Conservation (phyloP, 64 coral and sea anemone genomes). For the Stylophora pistillata region DNA sequence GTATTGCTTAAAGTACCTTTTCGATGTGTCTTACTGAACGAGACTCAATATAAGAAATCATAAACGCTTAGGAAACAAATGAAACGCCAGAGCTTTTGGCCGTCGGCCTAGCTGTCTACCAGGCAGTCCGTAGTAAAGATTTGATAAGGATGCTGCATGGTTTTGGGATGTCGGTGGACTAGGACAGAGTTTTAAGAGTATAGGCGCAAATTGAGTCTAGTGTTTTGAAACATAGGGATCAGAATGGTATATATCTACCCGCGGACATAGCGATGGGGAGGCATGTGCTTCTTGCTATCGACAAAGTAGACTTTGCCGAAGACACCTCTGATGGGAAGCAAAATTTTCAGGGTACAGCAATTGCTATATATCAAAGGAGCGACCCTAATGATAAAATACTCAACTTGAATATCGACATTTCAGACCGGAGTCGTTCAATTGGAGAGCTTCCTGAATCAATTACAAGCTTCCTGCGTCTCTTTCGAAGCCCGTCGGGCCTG, state of each 20-base stretch:
- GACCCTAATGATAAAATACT: neutral
- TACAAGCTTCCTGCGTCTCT: neutral
- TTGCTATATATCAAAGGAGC: slow-evolving; percentile 7
- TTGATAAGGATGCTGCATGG: slow-evolving; percentile 63
- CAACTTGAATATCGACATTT: neutral
- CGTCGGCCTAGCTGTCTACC: slow-evolving; percentile 38
- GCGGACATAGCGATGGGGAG: neutral
- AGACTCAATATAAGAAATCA: slow-evolving; percentile 1
- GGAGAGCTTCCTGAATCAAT: slow-evolving; percentile 57
- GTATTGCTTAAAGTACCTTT: slow-evolving; percentile 4
- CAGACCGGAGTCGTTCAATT: slow-evolving; percentile 8
- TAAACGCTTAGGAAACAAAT: neutral
- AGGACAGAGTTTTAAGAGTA: slow-evolving; percentile 37
- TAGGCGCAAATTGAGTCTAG: slow-evolving; percentile 18
- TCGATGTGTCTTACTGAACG: slow-evolving; percentile 4
- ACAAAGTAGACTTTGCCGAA: slow-evolving; percentile 28
- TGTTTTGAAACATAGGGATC: slow-evolving; percentile 12
- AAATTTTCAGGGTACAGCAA: slow-evolving; percentile 20
- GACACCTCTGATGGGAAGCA: slow-evolving; percentile 16
- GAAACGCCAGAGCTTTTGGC: slow-evolving; percentile 48
- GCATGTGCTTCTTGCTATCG: neutral
- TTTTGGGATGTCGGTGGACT: slow-evolving; percentile 57
- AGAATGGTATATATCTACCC: slow-evolving; percentile 1
- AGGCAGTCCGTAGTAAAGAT: slow-evolving; percentile 47
- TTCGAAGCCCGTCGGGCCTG: neutral